Evolutionary conservation across 2,113 vertebrate species (phyloP).

Genomic region (Anguilla japonica): DNA sequence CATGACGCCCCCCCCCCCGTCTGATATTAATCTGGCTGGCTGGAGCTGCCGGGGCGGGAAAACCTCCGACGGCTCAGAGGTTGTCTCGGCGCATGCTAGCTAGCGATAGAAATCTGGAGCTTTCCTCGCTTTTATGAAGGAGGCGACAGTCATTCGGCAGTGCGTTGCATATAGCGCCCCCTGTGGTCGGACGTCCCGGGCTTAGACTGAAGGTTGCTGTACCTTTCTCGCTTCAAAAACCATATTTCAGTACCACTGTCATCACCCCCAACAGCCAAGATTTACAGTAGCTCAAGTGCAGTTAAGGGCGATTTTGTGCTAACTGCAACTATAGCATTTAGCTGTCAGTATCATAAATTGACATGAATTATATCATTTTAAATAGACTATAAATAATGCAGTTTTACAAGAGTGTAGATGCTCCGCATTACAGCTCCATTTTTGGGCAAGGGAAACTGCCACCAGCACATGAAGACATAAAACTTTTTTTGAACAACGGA

Average conservation of each 20-base stretch:
- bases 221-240: slow-evolving; percentile 51
- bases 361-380: neutral
- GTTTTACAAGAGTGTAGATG: too few species aligned
- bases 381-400: too few species aligned
- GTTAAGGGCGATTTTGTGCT: neutral
- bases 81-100: slow-evolving; percentile 45
- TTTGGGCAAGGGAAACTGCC: neutral
- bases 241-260: slow-evolving; percentile 33
- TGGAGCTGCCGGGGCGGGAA: slow-evolving; percentile 47
- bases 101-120: slow-evolving; percentile 52
- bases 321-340: neutral
- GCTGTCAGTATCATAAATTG: neutral
- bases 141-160: too few species aligned
- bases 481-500: neutral
- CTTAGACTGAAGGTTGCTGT: too few species aligned
- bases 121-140: slow-evolving; percentile 31
- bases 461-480: neutral
- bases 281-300: neutral
- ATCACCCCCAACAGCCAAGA: slow-evolving; percentile 30
- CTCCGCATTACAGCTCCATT: neutral
- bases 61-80: too few species aligned
- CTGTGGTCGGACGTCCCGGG: too few species aligned
- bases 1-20: slow-evolving; percentile 62
- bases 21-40: slow-evolving; percentile 65
- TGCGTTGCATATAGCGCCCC: too few species aligned